A percentile compares a stretch with the other conserved stretches of the same genome.
phyloP scores from a whole-genome alignment of 2,113 vertebrate species.

The Aldabrachelys gigantea region DNA sequence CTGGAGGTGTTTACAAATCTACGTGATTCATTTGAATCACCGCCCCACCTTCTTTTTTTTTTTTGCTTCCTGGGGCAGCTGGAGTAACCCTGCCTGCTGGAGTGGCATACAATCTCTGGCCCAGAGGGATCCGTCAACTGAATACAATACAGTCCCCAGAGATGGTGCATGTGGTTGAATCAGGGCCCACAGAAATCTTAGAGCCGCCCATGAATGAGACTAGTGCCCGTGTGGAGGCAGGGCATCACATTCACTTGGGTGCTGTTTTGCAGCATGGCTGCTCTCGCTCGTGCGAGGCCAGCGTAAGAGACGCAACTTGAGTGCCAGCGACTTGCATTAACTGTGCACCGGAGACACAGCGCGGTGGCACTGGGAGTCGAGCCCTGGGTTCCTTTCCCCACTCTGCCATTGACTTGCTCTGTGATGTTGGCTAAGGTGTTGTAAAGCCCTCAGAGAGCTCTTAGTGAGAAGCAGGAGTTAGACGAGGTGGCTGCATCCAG shows the following conservation, averaged over 20 bases:
- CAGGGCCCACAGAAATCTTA: neutral
- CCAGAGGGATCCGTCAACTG: neutral
- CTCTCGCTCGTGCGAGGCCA: neutral
- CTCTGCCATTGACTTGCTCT: neutral
- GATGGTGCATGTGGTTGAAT: neutral
- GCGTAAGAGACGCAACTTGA: neutral
- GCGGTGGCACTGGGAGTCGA: neutral
- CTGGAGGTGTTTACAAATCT: neutral
- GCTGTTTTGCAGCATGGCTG: neutral
- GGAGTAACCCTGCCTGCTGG: neutral
- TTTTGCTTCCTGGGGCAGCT: neutral
- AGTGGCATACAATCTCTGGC: neutral
- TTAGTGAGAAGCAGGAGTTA: neutral
- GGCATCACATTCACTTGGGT: neutral
- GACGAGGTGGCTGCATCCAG: neutral
- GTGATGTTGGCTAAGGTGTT: neutral
- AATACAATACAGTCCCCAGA: neutral
- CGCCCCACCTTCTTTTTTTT: neutral
- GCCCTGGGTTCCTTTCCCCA: neutral
- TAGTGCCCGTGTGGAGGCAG: neutral
- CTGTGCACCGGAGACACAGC: neutral
- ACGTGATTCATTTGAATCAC: neutral
- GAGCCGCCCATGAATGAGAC: neutral
- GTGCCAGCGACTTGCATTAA: neutral
- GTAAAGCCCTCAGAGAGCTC: neutral